Conservation (phyloP, 2,797 vertebrate genomes). For the Petrocephalus schoutedeni region DNA sequence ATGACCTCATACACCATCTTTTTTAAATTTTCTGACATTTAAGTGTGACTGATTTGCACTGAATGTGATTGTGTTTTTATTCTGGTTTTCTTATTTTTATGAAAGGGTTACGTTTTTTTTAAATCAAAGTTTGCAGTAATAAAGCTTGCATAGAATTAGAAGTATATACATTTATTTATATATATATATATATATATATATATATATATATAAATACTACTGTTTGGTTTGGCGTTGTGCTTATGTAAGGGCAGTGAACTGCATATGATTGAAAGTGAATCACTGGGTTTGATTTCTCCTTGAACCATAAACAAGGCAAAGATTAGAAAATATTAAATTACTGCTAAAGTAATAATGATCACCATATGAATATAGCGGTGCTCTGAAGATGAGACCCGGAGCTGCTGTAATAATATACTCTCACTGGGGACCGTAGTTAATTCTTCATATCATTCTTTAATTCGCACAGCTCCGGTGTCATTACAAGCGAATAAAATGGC, state of each 20-base stretch:
- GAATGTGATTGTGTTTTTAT: neutral
- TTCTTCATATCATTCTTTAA: neutral
- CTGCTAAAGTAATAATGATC: conserved; percentile 2
- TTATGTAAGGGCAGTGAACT: neutral
- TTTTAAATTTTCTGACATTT: neutral
- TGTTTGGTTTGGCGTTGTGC: neutral
- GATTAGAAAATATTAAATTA: conserved; percentile 12
- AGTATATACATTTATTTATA: neutral
- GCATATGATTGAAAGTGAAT: neutral
- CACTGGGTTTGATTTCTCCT: neutral
- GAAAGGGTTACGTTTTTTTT: neutral
- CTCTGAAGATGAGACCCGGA: neutral
- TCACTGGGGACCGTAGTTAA: neutral
- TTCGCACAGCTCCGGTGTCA: neutral
- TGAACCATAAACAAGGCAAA: neutral
- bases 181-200: neutral
- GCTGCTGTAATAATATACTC: neutral
- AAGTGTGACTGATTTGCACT: neutral
- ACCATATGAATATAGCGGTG: neutral
- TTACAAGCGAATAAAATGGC: neutral
- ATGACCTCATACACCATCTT: neutral
- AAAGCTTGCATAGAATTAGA: neutral
- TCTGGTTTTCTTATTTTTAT: neutral
- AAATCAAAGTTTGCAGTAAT: neutral
- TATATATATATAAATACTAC: too few relatives aligned